Percentiles rank a stretch among this genome's conserved stretches.
Conservation (phyloP, 2,888 invertebrate species). For the Ethmia dodecea region DNA sequence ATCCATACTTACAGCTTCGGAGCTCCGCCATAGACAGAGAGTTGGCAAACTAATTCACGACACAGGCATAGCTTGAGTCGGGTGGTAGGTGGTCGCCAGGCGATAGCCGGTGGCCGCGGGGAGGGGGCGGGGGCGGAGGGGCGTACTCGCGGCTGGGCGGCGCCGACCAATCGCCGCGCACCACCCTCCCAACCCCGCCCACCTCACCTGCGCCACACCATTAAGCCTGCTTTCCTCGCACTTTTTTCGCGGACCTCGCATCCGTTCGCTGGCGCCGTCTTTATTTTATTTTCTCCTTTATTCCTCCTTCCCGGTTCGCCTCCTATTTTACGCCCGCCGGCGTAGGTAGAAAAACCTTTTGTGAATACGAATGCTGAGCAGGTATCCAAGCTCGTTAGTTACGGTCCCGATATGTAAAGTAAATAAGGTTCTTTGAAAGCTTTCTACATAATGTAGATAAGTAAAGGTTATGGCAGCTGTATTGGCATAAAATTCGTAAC, state of each 20-base stretch:
- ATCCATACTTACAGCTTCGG: conserved; percentile 74
- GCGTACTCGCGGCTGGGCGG: conserved; percentile 58
- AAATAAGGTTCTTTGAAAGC: conserved; percentile 55
- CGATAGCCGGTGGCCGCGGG: conserved; percentile 50
- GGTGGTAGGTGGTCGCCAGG: conserved; percentile 67
- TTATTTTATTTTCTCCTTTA: conserved; percentile 77
- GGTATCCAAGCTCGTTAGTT: conserved; percentile 73
- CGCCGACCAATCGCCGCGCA: conserved; percentile 67
- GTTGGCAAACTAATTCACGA: conserved; percentile 77
- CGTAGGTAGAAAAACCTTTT: conserved; percentile 74
- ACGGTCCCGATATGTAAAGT: conserved; percentile 70
- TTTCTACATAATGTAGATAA: conserved; percentile 4
- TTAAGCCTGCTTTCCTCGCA: conserved; percentile 69
- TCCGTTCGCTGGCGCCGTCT: conserved; percentile 73
- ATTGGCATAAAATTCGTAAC: too few relatives aligned
- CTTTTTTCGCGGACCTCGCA: conserved; percentile 75
- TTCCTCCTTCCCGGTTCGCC: conserved; percentile 71
- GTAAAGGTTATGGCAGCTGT: conserved; percentile 1
- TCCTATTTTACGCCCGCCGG: conserved; percentile 69
- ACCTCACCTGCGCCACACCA: conserved; percentile 75
- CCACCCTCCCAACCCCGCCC: conserved; percentile 69
- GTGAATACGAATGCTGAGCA: conserved; percentile 75
- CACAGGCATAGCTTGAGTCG: conserved; percentile 73
- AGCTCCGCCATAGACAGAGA: conserved; percentile 76
- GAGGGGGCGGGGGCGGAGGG: conserved; percentile 45